Evolutionary conservation across 2,888 invertebrate species (phyloP).

Genomic region (Nomada ruficornis): DNA sequence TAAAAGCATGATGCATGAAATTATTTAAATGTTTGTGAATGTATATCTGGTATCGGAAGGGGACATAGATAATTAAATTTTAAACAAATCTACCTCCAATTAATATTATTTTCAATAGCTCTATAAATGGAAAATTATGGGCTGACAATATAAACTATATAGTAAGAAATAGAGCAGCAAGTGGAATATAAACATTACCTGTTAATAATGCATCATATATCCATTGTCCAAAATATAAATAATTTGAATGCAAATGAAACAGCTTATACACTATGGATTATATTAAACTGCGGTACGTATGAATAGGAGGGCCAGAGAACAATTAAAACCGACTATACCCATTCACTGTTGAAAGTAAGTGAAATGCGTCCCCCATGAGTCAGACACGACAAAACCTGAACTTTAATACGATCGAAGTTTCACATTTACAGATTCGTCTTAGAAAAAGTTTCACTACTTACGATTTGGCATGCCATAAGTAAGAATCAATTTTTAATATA

Average conservation of each 20-base stretch:
- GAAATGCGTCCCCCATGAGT: conserved; percentile 34
- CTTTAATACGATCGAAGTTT: background rate
- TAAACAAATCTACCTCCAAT: no score
- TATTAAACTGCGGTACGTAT: background rate
- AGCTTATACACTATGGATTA: background rate
- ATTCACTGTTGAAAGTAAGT: conserved; percentile 31
- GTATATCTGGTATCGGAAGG: background rate
- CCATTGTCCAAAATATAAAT: no score
- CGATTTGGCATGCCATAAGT: background rate
- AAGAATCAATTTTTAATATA: background rate
- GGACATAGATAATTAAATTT: background rate
- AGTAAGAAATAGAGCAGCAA: no score
- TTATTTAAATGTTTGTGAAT: conserved; percentile 19
- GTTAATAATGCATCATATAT: no score
- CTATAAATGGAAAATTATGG: no score
- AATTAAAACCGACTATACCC: background rate
- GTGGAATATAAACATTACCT: no score
- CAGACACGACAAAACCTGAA: conserved; percentile 36
- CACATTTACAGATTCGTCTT: background rate
- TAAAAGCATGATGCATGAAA: conserved; percentile 42
- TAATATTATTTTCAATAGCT: no score
- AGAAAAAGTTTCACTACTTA: background rate
- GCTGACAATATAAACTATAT: no score
- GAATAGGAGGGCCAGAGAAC: conserved; percentile 1
- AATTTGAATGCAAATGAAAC: no score